Base-by-base conservation (phyloP, 2,113 vertebrate genomes). In the Ciconia maguari region DNA sequence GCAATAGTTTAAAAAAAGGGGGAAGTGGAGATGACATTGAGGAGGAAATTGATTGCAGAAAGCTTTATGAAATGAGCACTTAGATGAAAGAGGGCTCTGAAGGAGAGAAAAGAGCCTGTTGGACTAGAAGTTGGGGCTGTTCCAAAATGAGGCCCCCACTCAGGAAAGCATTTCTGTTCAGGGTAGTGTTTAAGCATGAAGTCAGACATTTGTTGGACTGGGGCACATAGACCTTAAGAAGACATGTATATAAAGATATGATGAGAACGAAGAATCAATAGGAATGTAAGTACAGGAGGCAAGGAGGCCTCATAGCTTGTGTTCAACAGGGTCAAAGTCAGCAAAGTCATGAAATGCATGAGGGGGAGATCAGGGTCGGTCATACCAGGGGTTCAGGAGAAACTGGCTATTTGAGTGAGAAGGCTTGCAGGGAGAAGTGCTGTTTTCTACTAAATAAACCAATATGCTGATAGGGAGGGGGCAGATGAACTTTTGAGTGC, bases 1-100 rank as follows among this genome's bases (percentile, higher is more conserved):
- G 76, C 90, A 93, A 75, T 84, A 93, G 92, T 96, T 96, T 95
- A 95, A 94, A 94, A 79, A 96, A 96, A 97, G 83, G 77, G 77
- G 87, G 52, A 91, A 95, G 65, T 76, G n/a, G 74, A 89, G 66
- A 94, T 87, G 94, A 91, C 96, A 94, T 86, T 95, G 94, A 96
- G 65, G 88, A 95, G 92, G 94, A 96, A 96, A 96, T 90, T 91
- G 92, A 92, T 94, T 95, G 89, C 86, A 87, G 97, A 94, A 96
- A 92, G 92, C 77, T 91, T 94, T 82, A 90, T 91, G 61, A 96
- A 96, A 96, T 81, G 91, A 91, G 44, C 1, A 18, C 82, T 92
- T 61, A 78, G 34, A 95, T 84, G 89, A 94, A 95, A 94, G 89
- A 92, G 72, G 38, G 30, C 36, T 95, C 86, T 87, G 83, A 92